A percentile compares a stretch with the other conserved stretches of the same genome.
These are phyloP conservation scores for Balaeniceps rex DNA, from an alignment of 2,113 vertebrate species.

Conservation along the genomic window DNA sequence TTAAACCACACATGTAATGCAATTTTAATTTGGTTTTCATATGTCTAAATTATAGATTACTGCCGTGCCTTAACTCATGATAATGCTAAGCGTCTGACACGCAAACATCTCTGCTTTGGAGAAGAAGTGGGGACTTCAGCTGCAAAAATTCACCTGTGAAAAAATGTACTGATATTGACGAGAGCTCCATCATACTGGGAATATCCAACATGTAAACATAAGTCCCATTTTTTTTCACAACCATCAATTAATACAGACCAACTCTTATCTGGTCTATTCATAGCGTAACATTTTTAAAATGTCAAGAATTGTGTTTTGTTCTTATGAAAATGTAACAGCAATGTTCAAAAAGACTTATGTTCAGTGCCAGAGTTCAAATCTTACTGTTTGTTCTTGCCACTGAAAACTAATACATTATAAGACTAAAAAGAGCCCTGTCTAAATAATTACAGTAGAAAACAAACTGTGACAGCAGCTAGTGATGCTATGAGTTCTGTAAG, in stretches of 20 bases:
- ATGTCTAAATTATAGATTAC: constrained; percentile 54
- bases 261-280: neutral
- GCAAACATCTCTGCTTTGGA: neutral
- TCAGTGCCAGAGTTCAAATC: neutral
- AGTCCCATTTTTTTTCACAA: neutral
- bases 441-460: neutral
- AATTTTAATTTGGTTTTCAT: constrained; percentile 53
- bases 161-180: neutral
- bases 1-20: constrained; percentile 47
- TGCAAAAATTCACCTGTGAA: neutral
- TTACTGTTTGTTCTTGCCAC: neutral
- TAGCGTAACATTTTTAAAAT: rapidly evolving
- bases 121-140: neutral
- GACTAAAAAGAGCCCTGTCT: neutral
- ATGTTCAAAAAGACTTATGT: neutral
- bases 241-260: neutral
- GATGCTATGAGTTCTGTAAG: neutral
- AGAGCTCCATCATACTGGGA: neutral
- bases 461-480: neutral
- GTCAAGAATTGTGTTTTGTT: neutral
- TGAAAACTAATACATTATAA: neutral
- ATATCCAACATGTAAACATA: neutral
- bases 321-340: neutral
- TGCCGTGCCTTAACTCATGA: neutral
- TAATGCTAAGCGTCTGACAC: neutral